These are phyloP conservation scores for Zeugodacus cucurbitae DNA, from an alignment of 1,140 invertebrate species.

Conservation along the genomic window DNA sequence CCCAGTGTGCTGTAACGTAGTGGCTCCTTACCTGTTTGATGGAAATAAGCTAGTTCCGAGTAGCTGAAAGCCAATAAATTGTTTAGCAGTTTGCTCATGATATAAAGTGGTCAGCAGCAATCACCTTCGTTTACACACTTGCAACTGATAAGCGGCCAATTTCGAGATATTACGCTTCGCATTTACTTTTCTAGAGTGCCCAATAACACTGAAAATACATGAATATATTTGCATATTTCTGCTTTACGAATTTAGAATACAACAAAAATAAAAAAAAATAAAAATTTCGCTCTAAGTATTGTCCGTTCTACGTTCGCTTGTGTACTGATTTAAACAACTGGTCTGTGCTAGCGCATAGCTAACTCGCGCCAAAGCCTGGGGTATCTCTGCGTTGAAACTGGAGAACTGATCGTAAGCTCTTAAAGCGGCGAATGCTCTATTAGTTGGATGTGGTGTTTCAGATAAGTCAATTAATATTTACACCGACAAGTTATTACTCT, in stretches of 20 bases:
- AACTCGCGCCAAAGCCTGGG: too few relatives aligned
- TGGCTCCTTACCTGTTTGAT: conserved; percentile 69
- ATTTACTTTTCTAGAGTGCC: neutral
- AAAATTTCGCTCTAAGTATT: neutral
- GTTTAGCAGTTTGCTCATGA: neutral
- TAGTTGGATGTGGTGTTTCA: too few relatives aligned
- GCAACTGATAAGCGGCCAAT: neutral
- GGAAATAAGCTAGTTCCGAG: conserved; percentile 44
- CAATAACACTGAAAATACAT: neutral
- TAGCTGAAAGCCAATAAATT: neutral
- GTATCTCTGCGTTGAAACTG: too few relatives aligned
- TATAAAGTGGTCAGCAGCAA: neutral
- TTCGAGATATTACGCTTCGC: neutral
- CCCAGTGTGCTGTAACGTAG: conserved; percentile 71
- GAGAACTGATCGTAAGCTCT: too few relatives aligned
- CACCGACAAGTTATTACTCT: too few relatives aligned
- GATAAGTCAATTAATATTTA: too few relatives aligned
- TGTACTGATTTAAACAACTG: neutral
- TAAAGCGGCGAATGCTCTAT: too few relatives aligned
- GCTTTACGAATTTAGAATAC: neutral
- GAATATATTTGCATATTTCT: neutral
- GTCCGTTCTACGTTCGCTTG: neutral
- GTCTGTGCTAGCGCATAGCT: neutral
- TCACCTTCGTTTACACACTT: neutral
- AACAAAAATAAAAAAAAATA: too few relatives aligned